These are phyloP conservation scores for Cercopithecus mona DNA, from an alignment of 2,113 vertebrate genomes.

Conservation along the genomic window DNA sequence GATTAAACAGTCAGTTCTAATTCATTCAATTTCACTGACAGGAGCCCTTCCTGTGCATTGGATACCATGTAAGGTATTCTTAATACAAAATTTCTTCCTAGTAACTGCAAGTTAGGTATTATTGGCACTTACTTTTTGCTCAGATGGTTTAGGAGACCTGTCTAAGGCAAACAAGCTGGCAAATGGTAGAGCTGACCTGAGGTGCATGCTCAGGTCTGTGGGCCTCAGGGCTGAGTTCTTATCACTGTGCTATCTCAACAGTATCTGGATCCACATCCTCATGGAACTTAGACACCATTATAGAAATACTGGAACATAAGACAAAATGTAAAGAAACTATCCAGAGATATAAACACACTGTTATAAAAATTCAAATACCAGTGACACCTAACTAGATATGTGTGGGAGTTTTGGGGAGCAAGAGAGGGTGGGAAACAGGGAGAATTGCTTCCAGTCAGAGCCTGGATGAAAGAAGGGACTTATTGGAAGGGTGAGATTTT, in stretches of 20 bases:
- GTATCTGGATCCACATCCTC: not conserved
- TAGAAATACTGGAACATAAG: not conserved
- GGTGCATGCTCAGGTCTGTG: not conserved
- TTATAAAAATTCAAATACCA: not conserved
- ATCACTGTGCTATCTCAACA: not conserved
- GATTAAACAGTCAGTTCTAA: constrained; percentile 44
- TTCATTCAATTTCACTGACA: not conserved
- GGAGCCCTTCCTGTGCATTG: not conserved
- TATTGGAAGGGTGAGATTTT: not conserved
- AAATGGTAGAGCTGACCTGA: not conserved
- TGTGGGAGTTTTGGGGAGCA: not conserved
- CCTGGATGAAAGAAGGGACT: not conserved
- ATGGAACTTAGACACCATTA: not conserved
- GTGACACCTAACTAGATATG: not conserved
- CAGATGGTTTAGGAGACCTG: not conserved
- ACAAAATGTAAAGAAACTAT: not conserved
- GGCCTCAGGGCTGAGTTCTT: not conserved
- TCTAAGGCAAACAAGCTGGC: not conserved
- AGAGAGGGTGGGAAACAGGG: not conserved
- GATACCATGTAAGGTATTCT: not conserved
- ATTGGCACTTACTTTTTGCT: not conserved
- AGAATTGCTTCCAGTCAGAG: not conserved
- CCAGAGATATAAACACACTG: not conserved
- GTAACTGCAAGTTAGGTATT: not conserved
- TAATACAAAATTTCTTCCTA: not conserved